phyloP scores from a whole-genome alignment of 2,113 vertebrate species.

The Nothocercus nigrocapillus region DNA sequence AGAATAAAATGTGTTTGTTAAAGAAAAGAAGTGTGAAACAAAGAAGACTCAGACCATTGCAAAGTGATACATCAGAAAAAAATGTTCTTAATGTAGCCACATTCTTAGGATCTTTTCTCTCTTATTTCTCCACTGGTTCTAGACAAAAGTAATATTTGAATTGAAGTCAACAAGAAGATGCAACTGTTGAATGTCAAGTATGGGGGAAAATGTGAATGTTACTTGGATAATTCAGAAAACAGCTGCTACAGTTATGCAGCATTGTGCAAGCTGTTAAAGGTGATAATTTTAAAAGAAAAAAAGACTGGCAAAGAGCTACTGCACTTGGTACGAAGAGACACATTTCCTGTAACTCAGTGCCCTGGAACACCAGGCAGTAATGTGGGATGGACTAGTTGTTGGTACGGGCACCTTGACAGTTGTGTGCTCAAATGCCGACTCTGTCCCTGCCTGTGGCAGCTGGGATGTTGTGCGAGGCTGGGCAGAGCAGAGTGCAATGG shows the following conservation, averaged over 20 bases:
- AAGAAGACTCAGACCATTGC: neutral
- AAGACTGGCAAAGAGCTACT: neutral
- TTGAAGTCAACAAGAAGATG: neutral
- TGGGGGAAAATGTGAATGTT: neutral
- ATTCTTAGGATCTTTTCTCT: neutral
- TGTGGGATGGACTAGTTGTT: neutral
- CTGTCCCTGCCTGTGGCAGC: neutral
- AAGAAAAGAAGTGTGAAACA: neutral
- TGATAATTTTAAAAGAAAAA: neutral
- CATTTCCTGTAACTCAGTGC: neutral
- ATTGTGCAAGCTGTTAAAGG: neutral
- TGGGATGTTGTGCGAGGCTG: neutral
- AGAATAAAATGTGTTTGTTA: neutral
- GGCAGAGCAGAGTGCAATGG: accelerated
- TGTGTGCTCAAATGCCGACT: neutral
- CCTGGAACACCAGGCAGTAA: neutral
- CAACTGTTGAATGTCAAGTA: constrained; percentile 34
- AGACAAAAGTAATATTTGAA: constrained; percentile 1
- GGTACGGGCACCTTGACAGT: too few species aligned
- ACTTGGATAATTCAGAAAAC: constrained; percentile 1
- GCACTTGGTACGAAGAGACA: neutral
- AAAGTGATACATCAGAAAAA: neutral
- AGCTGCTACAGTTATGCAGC: neutral
- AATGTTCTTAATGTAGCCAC: neutral
- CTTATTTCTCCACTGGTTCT: neutral